phyloP scores from a whole-genome alignment of 2,797 vertebrate species.

The Phataginus tetradactyla region DNA sequence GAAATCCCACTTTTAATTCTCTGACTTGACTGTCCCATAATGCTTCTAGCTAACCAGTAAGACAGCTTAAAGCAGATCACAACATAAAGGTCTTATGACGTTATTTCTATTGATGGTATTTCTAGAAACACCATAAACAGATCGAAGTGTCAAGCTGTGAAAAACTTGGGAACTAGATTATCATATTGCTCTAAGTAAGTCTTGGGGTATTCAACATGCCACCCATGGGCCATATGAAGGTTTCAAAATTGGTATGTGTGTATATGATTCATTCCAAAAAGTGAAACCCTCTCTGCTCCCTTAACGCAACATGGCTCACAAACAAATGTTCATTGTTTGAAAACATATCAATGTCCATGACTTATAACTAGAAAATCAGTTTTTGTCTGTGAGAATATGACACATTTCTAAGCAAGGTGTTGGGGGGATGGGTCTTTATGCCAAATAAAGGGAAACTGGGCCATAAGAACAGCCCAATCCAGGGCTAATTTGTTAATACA shows the following conservation, averaged over 20 bases:
- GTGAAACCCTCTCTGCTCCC: constrained; percentile 58
- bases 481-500: background rate
- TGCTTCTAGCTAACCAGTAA: constrained; percentile 11
- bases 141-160: constrained; percentile 73
- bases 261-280: constrained; percentile 61
- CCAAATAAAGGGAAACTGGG: background rate
- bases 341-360: constrained; percentile 62
- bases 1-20: constrained; percentile 10
- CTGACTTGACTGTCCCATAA: background rate
- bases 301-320: constrained; percentile 62
- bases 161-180: constrained; percentile 77
- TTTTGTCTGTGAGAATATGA: constrained; percentile 1
- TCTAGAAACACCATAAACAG: constrained; percentile 77
- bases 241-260: constrained; percentile 64
- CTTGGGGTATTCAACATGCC: constrained; percentile 77
- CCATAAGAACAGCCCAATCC: background rate
- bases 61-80: constrained; percentile 44
- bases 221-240: constrained; percentile 81
- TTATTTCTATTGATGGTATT: constrained; percentile 70
- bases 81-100: constrained; percentile 57
- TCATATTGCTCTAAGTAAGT: constrained; percentile 72
- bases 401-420: constrained; percentile 33
- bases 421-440: background rate
- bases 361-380: constrained; percentile 58
- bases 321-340: constrained; percentile 71